Evolutionary conservation across 2,113 vertebrate genomes (phyloP).

Genomic region (Otis tarda): DNA sequence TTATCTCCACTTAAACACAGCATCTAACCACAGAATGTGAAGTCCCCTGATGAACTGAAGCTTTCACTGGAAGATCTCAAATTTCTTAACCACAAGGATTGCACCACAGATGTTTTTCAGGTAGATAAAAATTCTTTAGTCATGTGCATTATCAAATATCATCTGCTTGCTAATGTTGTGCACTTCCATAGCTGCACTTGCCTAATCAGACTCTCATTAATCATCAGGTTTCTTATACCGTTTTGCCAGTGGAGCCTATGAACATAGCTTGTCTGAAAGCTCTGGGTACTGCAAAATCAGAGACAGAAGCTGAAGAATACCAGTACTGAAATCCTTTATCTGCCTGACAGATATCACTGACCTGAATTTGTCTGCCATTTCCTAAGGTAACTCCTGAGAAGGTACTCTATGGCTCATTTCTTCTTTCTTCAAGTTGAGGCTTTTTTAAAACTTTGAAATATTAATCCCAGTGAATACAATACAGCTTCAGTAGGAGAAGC

Average conservation of each 20-base stretch:
- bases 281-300: not conserved
- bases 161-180: not conserved
- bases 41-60: too few relatives aligned
- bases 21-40: not conserved
- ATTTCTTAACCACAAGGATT: not conserved
- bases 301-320: not conserved
- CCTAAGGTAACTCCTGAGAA: not conserved
- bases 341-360: not conserved
- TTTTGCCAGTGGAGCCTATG: not conserved
- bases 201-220: not conserved
- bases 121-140: not conserved
- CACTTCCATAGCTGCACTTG: not conserved
- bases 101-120: not conserved
- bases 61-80: not conserved
- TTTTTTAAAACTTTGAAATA: not conserved
- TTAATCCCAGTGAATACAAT: not conserved
- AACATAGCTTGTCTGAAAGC: not conserved
- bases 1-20: not conserved
- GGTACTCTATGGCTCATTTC: not conserved
- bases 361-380: not conserved
- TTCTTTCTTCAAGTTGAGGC: not conserved
- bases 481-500: not conserved
- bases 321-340: not conserved
- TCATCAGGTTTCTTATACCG: not conserved
- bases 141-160: not conserved